Conservation (phyloP, 1,140 invertebrate genomes). For the Lycorma delicatula region DNA sequence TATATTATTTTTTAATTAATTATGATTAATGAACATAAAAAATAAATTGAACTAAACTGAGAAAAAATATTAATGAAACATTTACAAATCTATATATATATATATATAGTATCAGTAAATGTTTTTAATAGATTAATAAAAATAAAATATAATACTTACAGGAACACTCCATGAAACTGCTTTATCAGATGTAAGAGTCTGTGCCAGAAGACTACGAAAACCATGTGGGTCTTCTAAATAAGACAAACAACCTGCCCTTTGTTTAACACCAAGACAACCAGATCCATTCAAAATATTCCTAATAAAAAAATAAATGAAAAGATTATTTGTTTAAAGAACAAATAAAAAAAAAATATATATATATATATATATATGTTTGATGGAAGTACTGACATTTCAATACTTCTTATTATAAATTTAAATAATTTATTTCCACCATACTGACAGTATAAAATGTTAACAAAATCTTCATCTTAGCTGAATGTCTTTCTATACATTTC, state of each 20-base stretch:
- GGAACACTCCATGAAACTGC: constrained; percentile 54
- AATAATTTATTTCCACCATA: too few relatives aligned
- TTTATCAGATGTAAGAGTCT: constrained; percentile 72
- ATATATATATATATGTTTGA: constrained; percentile 8
- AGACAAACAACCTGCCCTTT: constrained; percentile 78
- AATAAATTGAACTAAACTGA: neutral
- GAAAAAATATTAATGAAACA: neutral
- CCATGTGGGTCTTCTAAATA: constrained; percentile 83
- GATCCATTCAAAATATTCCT: constrained; percentile 58
- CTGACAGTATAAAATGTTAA: too few relatives aligned
- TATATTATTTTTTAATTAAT: neutral
- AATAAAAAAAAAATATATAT: constrained; percentile 8
- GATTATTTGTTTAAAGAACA: too few relatives aligned
- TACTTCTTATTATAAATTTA: too few relatives aligned
- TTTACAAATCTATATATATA: neutral
- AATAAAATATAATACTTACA: constrained; percentile 18
- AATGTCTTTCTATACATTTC: too few relatives aligned
- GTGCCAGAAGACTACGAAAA: constrained; percentile 70
- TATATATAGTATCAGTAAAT: neutral
- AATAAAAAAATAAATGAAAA: too few relatives aligned
- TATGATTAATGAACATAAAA: neutral
- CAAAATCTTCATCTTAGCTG: too few relatives aligned
- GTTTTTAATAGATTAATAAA: neutral
- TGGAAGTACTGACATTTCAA: too few relatives aligned
- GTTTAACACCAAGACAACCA: constrained; percentile 74